These are phyloP conservation scores for Dasypolia templi DNA, from an alignment of 2,888 invertebrate genomes.

Conservation along the genomic window DNA sequence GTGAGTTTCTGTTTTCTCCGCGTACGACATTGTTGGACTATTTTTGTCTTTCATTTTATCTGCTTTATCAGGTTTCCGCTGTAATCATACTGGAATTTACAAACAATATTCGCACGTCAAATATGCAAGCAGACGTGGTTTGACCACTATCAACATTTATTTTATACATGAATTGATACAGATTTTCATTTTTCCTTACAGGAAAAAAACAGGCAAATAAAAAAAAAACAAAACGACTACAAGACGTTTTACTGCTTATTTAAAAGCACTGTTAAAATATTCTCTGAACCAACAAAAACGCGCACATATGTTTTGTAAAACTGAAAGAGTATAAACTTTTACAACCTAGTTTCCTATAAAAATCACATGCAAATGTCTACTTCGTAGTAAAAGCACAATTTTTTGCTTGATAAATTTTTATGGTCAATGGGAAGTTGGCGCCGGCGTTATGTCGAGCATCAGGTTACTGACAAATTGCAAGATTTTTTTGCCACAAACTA, in stretches of 20 bases:
- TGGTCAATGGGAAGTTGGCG: slow-evolving; percentile 64
- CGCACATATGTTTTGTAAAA: slow-evolving; percentile 49
- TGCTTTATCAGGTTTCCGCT: background rate
- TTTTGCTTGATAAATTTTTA: slow-evolving; percentile 68
- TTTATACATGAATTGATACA: background rate
- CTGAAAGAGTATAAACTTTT: slow-evolving; percentile 60
- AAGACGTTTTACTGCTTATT: slow-evolving; percentile 17
- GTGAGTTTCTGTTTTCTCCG: background rate
- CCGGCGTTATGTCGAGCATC: slow-evolving; percentile 67
- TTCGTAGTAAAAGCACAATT: slow-evolving; percentile 52
- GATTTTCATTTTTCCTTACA: background rate
- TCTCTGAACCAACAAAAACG: slow-evolving; percentile 42
- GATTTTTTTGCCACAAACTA: slow-evolving; percentile 37
- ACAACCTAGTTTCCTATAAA: slow-evolving; percentile 61
- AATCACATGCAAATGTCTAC: slow-evolving; percentile 61
- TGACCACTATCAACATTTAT: background rate
- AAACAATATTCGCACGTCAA: background rate
- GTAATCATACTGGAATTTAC: background rate
- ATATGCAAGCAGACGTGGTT: background rate
- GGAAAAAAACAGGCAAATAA: background rate
- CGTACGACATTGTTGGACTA: too few relatives aligned
- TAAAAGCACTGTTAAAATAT: slow-evolving; percentile 29
- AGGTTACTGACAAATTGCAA: slow-evolving; percentile 62
- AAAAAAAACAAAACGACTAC: background rate
- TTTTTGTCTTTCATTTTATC: background rate